A percentile compares a stretch with the other conserved stretches of the same genome.
phyloP scores from a whole-genome alignment of 2,888 invertebrate genomes.

The Bugula neritina region DNA sequence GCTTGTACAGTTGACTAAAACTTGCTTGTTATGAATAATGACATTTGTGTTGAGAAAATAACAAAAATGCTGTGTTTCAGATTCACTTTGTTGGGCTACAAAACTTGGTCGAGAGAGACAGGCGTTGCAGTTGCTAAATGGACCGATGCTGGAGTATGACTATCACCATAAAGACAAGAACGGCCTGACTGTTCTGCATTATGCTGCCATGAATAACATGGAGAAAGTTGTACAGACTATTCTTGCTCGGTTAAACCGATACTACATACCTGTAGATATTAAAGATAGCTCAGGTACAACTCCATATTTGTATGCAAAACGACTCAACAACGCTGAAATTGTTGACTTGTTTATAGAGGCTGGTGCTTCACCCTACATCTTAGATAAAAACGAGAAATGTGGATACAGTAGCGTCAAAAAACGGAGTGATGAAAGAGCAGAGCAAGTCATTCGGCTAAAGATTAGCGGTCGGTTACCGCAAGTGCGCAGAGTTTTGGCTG shows the following conservation, averaged over 20 bases:
- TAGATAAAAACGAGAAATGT: not conserved
- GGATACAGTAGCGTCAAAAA: not conserved
- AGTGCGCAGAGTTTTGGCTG: not conserved
- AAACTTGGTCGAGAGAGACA: constrained; percentile 29
- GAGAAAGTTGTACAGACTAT: constrained; percentile 36
- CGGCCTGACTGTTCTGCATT: constrained; percentile 43
- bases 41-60: too few relatives aligned
- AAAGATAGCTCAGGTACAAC: constrained; percentile 42
- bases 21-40: too few relatives aligned
- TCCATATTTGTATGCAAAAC: constrained; percentile 43
- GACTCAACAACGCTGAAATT: constrained; percentile 39
- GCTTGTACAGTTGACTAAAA: too few relatives aligned
- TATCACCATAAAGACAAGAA: constrained; percentile 38
- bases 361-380: constrained; percentile 31
- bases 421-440: not conserved
- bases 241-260: constrained; percentile 37
- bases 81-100: constrained; percentile 3
- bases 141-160: constrained; percentile 41
- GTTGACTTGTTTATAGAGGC: constrained; percentile 36
- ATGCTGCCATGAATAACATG: constrained; percentile 39
- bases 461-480: not conserved
- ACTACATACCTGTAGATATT: constrained; percentile 41
- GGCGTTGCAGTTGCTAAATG: constrained; percentile 36
- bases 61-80: too few relatives aligned
- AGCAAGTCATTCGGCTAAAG: not conserved